Evolutionary conservation across 2,797 vertebrate genomes (phyloP), one percentile per base, ranked within the genome.

Genomic region (Pipistrellus nathusii): DNA sequence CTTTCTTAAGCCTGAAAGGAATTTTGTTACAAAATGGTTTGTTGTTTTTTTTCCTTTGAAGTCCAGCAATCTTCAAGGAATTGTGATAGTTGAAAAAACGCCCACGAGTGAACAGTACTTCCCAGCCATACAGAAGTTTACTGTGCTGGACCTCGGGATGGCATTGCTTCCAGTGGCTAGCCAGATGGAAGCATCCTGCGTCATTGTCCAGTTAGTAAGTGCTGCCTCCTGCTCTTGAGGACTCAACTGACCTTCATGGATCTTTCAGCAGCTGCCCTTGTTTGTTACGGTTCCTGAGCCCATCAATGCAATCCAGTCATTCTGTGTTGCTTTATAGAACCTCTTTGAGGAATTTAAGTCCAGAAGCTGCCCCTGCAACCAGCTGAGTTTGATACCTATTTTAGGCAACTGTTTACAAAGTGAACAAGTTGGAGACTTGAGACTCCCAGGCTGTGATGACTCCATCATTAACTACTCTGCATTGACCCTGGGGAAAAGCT

Each of bases 131-230:
- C 99, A 99, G 98, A 99, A 98, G 95, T 98, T 99, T 76, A 99
- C 99, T 35, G 99, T 98, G 55, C 98, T 99, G 3, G 99, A 99
- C 72, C 98, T 99, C 7, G 99, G 99, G 64, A 98, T 99, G 98
- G 98, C 98, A 13, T 96, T 99, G 95, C 97, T 99, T 95, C 99
- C 99, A 0, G 97, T 99, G 75, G 91, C 98, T 69, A 98, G 96
- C 75, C 98, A 99, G 97, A 90, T 85, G 0, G 99, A 99, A 97
- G 99, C 99, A 4, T 98, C 99, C 5, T 98, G 99, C 93, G 98
- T 99, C 86, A 98, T 99, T 77, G 8, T 90, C 95, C 99, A 99
- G 71, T 98, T 99, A 3, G 99, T 99, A 98, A 99, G 98, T 98
- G 55, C 20, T 35, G 9, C 11, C 44, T 69, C 27, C 2, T 53